Evolutionary conservation across 2,888 invertebrate species (phyloP).

Genomic region (Macropis europaea): DNA sequence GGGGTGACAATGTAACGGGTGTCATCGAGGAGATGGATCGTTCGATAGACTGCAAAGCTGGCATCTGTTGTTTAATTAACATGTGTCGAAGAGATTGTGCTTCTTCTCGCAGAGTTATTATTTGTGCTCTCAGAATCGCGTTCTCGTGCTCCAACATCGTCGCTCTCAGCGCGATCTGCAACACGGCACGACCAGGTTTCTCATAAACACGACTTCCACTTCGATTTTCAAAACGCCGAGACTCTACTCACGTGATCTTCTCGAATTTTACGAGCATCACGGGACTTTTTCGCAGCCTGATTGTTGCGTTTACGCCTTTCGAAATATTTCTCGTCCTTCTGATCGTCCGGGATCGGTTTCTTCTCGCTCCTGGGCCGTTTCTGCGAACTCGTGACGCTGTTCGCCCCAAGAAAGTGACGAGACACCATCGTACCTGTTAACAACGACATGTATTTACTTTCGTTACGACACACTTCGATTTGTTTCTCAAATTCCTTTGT

Average conservation of each 20-base stretch:
- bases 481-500: background rate
- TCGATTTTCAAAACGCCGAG: slow-evolving; percentile 84
- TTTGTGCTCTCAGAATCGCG: slow-evolving; percentile 90
- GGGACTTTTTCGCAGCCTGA: slow-evolving; percentile 94
- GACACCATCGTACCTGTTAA: slow-evolving; percentile 44
- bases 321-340: slow-evolving; percentile 94
- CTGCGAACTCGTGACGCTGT: slow-evolving; percentile 52
- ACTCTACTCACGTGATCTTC: slow-evolving; percentile 87
- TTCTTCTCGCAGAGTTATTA: slow-evolving; percentile 90
- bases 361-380: slow-evolving; percentile 89
- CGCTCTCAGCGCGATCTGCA: slow-evolving; percentile 90
- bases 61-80: slow-evolving; percentile 80
- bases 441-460: background rate
- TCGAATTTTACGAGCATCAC: slow-evolving; percentile 92
- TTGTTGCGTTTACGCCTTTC: slow-evolving; percentile 93
- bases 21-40: slow-evolving; percentile 57
- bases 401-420: slow-evolving; percentile 58
- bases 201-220: no score
- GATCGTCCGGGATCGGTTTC: slow-evolving; percentile 91
- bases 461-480: no score
- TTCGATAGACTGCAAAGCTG: slow-evolving; percentile 53
- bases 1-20: slow-evolving; percentile 50
- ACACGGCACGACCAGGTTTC: no score
- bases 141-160: slow-evolving; percentile 94
- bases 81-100: slow-evolving; percentile 86